These are phyloP conservation scores for Tenthredo notha DNA, from an alignment of 2,888 invertebrate species.

Conservation along the genomic window DNA sequence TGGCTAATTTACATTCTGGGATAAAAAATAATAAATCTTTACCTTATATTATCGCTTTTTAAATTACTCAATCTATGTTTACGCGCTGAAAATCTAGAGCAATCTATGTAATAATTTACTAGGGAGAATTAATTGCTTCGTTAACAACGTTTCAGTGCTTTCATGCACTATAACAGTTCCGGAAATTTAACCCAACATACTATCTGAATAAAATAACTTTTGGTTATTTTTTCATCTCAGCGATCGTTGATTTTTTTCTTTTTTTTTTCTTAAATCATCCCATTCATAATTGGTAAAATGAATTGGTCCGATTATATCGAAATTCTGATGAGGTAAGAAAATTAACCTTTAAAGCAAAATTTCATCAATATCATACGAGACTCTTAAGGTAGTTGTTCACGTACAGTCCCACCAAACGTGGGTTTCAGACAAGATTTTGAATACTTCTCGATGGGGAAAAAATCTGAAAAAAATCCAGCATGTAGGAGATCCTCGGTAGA, in stretches of 20 bases:
- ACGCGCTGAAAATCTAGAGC: not conserved
- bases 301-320: not conserved
- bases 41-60: not conserved
- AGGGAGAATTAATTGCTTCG: slow-evolving; percentile 34
- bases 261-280: not conserved
- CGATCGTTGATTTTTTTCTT: not conserved
- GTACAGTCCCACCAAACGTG: too few relatives aligned
- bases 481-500: too few relatives aligned
- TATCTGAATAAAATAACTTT: not conserved
- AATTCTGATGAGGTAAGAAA: not conserved
- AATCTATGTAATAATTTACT: not conserved
- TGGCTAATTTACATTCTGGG: not conserved
- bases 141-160: slow-evolving; percentile 24
- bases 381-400: too few relatives aligned
- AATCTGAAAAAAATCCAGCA: too few relatives aligned
- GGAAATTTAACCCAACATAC: not conserved
- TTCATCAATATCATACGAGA: not conserved
- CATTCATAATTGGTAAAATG: not conserved
- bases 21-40: not conserved
- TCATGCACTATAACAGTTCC: not conserved
- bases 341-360: too few relatives aligned
- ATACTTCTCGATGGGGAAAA: too few relatives aligned
- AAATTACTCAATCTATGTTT: not conserved
- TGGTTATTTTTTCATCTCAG: not conserved
- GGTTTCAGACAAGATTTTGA: too few relatives aligned